A percentile compares a stretch with the other conserved stretches of the same genome.
phyloP scores from a whole-genome alignment of 1,140 invertebrate species.

The Zaprionus tsacasi region DNA sequence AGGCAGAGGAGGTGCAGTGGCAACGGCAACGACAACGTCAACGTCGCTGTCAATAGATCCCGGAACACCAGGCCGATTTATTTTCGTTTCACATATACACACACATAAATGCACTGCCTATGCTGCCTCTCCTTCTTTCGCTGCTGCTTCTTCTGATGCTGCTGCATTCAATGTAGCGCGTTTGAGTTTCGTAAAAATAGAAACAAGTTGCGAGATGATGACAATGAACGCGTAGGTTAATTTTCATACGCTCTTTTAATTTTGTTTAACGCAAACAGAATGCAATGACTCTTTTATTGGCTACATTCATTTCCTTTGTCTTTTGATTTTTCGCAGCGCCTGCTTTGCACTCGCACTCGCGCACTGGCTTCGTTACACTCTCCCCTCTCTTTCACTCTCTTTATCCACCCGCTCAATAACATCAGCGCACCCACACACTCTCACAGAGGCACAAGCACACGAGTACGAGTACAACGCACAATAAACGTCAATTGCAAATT shows the following conservation, averaged over 20 bases:
- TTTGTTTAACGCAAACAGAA: constrained; percentile 32
- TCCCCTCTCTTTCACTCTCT: constrained; percentile 30
- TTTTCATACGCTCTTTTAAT: constrained; percentile 1
- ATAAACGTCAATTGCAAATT: constrained; percentile 38
- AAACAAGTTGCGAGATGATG: constrained; percentile 17
- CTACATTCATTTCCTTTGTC: constrained; percentile 46
- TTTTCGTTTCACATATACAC: constrained; percentile 42
- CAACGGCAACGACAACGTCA: background rate
- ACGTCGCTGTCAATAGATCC: constrained; percentile 32
- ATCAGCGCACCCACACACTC: constrained; percentile 8
- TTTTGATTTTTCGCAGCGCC: constrained; percentile 44
- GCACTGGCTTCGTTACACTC: constrained; percentile 43
- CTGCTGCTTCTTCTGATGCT: constrained; percentile 7
- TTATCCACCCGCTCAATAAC: constrained; percentile 17
- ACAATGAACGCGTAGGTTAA: constrained; percentile 23
- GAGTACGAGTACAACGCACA: constrained; percentile 18
- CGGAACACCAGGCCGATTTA: constrained; percentile 41
- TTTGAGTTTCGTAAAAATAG: constrained; percentile 26
- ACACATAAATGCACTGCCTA: constrained; percentile 8
- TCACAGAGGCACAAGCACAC: constrained; percentile 26
- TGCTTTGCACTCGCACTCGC: constrained; percentile 38
- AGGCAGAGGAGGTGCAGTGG: background rate
- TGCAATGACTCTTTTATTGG: constrained; percentile 26
- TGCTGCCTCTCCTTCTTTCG: constrained; percentile 10
- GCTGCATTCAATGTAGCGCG: constrained; percentile 21